Conservation (phyloP, 2,797 vertebrate species). For the Dendrocincla fuliginosa region DNA sequence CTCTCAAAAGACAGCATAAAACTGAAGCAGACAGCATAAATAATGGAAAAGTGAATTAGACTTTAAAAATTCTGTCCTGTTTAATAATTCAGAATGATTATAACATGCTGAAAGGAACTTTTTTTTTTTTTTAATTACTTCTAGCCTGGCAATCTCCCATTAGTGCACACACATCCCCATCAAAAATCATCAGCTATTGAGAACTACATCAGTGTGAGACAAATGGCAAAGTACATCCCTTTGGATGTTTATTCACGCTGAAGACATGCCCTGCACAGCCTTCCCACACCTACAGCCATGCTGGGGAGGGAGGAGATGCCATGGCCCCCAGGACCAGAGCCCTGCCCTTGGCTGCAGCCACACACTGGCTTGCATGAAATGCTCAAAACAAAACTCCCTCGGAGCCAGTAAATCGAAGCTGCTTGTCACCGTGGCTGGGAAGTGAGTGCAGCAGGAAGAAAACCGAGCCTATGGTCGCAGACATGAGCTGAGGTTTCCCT, state of each 20-base stretch:
- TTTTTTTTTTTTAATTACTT: constrained; percentile 55
- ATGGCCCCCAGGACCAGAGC: neutral
- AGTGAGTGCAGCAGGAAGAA: neutral
- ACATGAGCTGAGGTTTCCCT: constrained; percentile 41
- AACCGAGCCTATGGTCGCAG: neutral
- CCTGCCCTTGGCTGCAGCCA: neutral
- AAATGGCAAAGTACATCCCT: neutral
- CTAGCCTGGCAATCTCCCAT: constrained; percentile 15
- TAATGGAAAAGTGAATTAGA: constrained; percentile 60
- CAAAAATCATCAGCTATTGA: neutral
- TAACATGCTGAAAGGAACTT: constrained; percentile 32
- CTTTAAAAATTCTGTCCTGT: constrained; percentile 54
- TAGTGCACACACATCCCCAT: neutral
- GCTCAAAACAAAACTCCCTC: neutral
- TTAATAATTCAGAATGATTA: constrained; percentile 61
- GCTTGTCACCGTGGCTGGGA: constrained; percentile 13
- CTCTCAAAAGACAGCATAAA: constrained; percentile 15
- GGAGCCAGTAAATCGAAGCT: neutral
- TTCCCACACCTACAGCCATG: neutral
- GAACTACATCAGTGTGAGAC: neutral
- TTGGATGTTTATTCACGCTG: neutral
- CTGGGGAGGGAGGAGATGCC: neutral
- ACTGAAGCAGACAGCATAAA: constrained; percentile 55
- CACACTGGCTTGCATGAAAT: neutral
- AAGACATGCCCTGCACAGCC: neutral